Base-by-base conservation (phyloP, 2,113 vertebrate species). In the Vicugna pacos region DNA sequence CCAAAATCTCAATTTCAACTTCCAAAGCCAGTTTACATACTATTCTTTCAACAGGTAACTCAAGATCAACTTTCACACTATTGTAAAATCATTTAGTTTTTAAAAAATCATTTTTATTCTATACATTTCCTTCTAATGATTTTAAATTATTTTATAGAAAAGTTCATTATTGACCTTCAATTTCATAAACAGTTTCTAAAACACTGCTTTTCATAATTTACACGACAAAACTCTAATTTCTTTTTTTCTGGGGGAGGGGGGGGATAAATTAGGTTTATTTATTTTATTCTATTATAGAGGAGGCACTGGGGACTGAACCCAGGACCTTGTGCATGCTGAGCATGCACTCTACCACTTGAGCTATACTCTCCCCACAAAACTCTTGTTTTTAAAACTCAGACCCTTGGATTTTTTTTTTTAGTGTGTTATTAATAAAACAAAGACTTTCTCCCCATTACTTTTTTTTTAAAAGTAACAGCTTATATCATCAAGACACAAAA, bases 401-500 rank as follows among this genome's bases (percentile, higher is more conserved):
- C 16, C 42, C 38, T 69, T 89, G 30, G 28, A 69, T 80, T 70
- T 86, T 84, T 42, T 42, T 42, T 73, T 79, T 70, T 26, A 69
- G 35, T 85, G 35, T 95, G 35, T 72, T 94, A 94, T 91, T 97
- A 94, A 91, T 64, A 92, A 91, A 77, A 76, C 26, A 88, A 89
- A 85, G 91, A 93, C 35, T 35, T 91, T 65, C 17, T 62, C 93
- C 24, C n/a, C 62, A 60, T 4, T 58, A 67, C n/a, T 96, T 81
- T 60, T 93, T 86, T 67, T 93, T 70, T 26, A 22, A 89, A 87
- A 90, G 30, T 64, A 92, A 93, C n/a, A 86, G 77, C 52, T 96
- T 90, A 22, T 46, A 91, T 46, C 58, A 69, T n/a, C 88, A 89
- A 92, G 54, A 93, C 67, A 70, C n/a, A 89, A 46, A 93, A 92